Base-by-base conservation (phyloP, 1,140 invertebrate species). In the Orchesella cincta region DNA sequence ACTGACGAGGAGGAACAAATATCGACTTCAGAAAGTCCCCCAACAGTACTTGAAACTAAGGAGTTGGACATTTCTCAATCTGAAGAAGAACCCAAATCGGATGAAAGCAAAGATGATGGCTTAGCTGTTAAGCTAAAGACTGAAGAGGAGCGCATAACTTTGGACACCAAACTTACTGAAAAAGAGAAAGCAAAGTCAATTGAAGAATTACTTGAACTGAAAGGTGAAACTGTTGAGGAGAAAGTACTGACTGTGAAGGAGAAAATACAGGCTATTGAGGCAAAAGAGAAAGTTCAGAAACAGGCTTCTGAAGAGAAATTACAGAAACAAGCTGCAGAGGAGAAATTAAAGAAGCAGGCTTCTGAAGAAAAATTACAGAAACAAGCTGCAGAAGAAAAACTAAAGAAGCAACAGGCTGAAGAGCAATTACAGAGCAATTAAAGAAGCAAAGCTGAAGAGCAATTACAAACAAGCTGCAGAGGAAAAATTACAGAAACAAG, bases 141-240 rank as follows among this genome's bases (percentile, higher is more conserved):
- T 5, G 89, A 89, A 35, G 88, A 83, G 20, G 77, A 83, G 3
- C 83, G 85, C 36, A 83, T 84, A 29, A 89, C 78, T 89, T 91
- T 83, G n/a, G 83, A 85, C 28, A 78, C 76, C 76, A 80, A 75
- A 67, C 73, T 46, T 28, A 57, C 46, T n/a, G 74, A 77, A 0
- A 80, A 81, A 26, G 83, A 84, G 29, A 80, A 80, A 73, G 78
- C 73, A 5, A 80, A 75, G 29, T 77, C 78, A 23, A 79, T 78
- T 18, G 77, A 78, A 28, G 77, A 78, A 31, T 35, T 78, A n/a
- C 29, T 70, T 8, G 77, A 75, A 39, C 57, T 78, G 23, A 78
- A 75, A 35, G 64, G 72, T 20, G 73, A 77, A 67, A 74, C 70
- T 34, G 71, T 73, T 46, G 35, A 74, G 14, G 72, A 73, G n/a